A percentile compares a stretch with the other conserved stretches of the same genome.
Conservation (phyloP, 2,888 invertebrate genomes). For the Harpagoxenus sublaevis region DNA sequence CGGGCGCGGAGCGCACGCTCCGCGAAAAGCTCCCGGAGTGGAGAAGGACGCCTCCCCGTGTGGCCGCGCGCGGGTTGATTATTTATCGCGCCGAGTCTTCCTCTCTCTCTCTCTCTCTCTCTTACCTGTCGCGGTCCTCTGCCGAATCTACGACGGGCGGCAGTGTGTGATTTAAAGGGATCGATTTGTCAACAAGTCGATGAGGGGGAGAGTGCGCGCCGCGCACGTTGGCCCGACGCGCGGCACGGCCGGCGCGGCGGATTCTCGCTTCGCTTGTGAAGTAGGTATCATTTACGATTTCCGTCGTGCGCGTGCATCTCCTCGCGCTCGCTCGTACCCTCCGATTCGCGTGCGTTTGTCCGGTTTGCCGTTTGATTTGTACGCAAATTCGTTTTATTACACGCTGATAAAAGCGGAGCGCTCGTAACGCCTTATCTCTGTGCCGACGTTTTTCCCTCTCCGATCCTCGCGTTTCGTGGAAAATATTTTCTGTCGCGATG, state of each 20-base stretch:
- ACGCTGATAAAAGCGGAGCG: conserved; percentile 10
- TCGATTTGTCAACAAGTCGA: conserved; percentile 79
- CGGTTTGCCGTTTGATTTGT: not conserved
- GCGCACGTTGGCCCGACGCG: conserved; percentile 62
- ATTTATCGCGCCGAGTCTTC: conserved; percentile 29
- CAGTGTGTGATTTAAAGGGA: conserved; percentile 74
- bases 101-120: too few relatives aligned
- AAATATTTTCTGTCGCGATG: not conserved
- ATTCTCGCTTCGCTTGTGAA: conserved; percentile 38
- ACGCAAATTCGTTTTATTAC: conserved; percentile 22
- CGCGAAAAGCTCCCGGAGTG: not conserved
- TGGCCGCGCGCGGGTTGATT: conserved; percentile 3
- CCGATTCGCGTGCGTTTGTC: conserved; percentile 16
- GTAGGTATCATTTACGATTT: conserved; percentile 28
- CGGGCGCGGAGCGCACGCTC: conserved; percentile 21
- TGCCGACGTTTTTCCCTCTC: too few relatives aligned
- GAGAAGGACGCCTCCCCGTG: conserved; percentile 11
- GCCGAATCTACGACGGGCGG: conserved; percentile 31
- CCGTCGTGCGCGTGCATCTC: conserved; percentile 18
- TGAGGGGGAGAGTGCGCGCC: conserved; percentile 72
- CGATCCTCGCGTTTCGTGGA: not conserved
- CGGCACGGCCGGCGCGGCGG: not conserved
- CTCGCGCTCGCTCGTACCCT: not conserved
- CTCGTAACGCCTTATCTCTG: not conserved
- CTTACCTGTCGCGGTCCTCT: not conserved